Percentiles rank a stretch among this genome's conserved stretches.
Conservation (phyloP, 2,113 vertebrate genomes). For the Scomber colias region DNA sequence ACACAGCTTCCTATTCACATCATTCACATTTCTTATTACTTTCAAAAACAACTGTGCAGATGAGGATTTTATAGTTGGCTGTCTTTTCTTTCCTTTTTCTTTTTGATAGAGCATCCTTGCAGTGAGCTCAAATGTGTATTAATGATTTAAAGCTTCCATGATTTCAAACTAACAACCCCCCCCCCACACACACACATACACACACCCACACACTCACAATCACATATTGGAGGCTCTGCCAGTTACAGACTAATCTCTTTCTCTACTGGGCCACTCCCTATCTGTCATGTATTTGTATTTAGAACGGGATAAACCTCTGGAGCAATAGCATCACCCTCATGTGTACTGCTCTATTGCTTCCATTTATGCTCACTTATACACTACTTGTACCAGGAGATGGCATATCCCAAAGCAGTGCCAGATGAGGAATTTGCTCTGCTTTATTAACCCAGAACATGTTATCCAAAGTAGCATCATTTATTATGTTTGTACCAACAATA, state of each 20-base stretch:
- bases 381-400: background rate
- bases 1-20: conserved; percentile 6
- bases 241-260: conserved; percentile 62
- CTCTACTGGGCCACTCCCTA: conserved; percentile 61
- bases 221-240: conserved; percentile 48
- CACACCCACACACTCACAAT: conserved; percentile 16
- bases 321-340: conserved; percentile 37
- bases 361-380: conserved; percentile 11
- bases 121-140: conserved; percentile 61
- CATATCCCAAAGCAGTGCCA: background rate
- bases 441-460: background rate
- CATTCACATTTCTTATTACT: conserved; percentile 38
- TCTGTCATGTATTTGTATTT: conserved; percentile 60
- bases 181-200: conserved; percentile 8
- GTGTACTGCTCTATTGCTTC: conserved; percentile 31
- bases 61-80: conserved; percentile 49
- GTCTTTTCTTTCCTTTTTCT: conserved; percentile 33
- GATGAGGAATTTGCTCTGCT: conserved; percentile 4
- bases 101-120: conserved; percentile 41
- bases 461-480: background rate
- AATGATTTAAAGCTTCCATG: conserved; percentile 61
- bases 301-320: conserved; percentile 52
- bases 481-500: background rate
- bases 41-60: conserved; percentile 30
- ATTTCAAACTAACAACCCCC: conserved; percentile 38